These are phyloP conservation scores for Podiceps cristatus DNA, from an alignment of 2,113 vertebrate species.

Conservation along the genomic window DNA sequence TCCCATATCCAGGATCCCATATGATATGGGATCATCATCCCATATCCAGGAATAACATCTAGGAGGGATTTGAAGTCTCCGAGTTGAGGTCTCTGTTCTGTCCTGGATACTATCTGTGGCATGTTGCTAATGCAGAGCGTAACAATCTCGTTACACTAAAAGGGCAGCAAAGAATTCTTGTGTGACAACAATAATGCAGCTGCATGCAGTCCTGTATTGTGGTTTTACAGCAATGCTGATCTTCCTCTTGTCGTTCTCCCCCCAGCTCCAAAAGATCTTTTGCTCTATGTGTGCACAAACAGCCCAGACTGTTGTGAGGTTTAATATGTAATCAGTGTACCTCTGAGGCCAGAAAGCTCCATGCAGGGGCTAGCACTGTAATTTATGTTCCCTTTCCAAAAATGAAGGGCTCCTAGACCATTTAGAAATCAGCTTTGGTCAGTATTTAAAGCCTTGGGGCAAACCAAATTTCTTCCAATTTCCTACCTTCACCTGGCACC, in stretches of 20 bases:
- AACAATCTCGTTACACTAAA: not conserved
- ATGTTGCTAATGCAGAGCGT: not conserved
- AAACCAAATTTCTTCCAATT: not conserved
- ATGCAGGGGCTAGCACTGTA: not conserved
- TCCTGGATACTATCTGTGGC: not conserved
- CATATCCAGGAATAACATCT: not conserved
- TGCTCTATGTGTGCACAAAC: not conserved
- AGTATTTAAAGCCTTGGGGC: not conserved
- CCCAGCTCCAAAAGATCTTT: not conserved
- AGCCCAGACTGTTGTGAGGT: not conserved
- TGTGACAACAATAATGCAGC: not conserved
- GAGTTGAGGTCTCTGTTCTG: not conserved
- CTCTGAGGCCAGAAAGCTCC: not conserved
- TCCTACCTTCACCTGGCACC: not conserved
- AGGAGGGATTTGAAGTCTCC: not conserved
- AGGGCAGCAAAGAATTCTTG: not conserved
- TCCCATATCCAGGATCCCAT: not conserved
- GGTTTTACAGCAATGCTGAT: not conserved
- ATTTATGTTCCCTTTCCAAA: not conserved
- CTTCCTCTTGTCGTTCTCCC: not conserved
- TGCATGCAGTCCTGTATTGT: not conserved
- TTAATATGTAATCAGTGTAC: not conserved
- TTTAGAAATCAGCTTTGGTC: not conserved
- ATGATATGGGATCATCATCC: not conserved
- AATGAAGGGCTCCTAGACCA: not conserved